A percentile compares a stretch with the other conserved stretches of the same genome.
These are phyloP conservation scores for Bryconaethiops microstoma DNA, from an alignment of 2,797 vertebrate species.

Conservation along the genomic window DNA sequence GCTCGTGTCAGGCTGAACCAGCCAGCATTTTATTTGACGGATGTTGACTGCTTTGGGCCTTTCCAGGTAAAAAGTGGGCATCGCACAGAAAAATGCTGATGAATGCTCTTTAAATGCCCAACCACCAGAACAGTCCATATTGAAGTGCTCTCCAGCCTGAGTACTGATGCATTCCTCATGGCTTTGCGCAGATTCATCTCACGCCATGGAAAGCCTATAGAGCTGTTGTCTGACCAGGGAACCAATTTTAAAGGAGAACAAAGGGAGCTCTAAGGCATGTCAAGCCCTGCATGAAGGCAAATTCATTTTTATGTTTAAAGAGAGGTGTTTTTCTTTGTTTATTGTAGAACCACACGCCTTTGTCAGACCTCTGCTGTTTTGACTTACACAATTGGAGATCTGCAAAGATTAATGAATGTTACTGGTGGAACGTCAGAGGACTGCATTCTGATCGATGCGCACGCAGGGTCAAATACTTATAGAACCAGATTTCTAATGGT, in stretches of 20 bases:
- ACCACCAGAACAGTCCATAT: conserved; percentile 9
- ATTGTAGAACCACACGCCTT: too few relatives aligned
- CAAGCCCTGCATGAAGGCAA: too few relatives aligned
- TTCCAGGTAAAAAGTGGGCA: neutral
- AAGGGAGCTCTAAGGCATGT: too few relatives aligned
- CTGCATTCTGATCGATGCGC: too few relatives aligned
- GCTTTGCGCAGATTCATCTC: neutral
- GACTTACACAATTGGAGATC: too few relatives aligned
- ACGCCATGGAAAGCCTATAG: neutral
- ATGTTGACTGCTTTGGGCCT: conserved; percentile 1
- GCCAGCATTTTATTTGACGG: neutral
- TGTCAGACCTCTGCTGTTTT: too few relatives aligned
- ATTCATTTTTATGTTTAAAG: too few relatives aligned
- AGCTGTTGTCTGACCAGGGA: conserved; percentile 1
- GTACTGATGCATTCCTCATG: conserved; percentile 13
- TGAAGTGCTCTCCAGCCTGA: neutral
- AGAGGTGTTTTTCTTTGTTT: too few relatives aligned
- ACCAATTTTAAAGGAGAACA: conserved; percentile 3
- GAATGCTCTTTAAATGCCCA: conserved; percentile 12
- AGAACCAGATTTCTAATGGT: too few relatives aligned
- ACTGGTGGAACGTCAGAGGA: too few relatives aligned
- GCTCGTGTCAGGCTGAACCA: neutral
- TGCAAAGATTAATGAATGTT: too few relatives aligned
- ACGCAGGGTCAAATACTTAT: too few relatives aligned
- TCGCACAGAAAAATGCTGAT: conserved; percentile 9